Evolutionary conservation across 2,113 vertebrate genomes (phyloP).

Genomic region (Natator depressus): DNA sequence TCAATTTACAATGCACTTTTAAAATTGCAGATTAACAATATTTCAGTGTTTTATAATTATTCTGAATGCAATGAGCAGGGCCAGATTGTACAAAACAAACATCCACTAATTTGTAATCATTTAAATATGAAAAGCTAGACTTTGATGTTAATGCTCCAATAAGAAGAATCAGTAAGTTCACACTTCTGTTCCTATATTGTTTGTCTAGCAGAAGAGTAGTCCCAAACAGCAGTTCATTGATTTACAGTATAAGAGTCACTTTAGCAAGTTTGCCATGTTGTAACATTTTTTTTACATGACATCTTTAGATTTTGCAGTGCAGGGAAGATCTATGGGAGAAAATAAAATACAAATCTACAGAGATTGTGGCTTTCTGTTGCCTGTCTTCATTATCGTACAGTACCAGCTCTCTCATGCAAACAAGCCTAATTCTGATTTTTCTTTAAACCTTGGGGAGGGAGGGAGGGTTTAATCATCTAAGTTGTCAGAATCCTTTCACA

Average conservation of each 20-base stretch:
- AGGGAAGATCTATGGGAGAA: background rate
- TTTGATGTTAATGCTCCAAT: conserved; percentile 35
- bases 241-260: conserved; percentile 18
- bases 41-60: conserved; percentile 16
- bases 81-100: conserved; percentile 43
- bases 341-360: background rate
- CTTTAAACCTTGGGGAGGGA: background rate
- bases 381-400: background rate
- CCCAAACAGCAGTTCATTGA: background rate
- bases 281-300: background rate
- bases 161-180: conserved; percentile 10
- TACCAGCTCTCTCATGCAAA: background rate
- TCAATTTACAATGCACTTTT: background rate
- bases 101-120: conserved; percentile 39
- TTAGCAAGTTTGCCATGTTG: background rate
- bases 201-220: conserved; percentile 20
- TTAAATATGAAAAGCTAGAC: conserved; percentile 52
- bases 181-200: fast-evolving
- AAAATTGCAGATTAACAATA: conserved; percentile 17
- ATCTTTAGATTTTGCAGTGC: background rate
- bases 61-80: background rate
- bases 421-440: fast-evolving
- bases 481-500: background rate
- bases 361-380: background rate
- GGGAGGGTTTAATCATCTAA: background rate